Evolutionary conservation across 2,113 vertebrate genomes (phyloP).

Genomic region (Tinamus guttatus): DNA sequence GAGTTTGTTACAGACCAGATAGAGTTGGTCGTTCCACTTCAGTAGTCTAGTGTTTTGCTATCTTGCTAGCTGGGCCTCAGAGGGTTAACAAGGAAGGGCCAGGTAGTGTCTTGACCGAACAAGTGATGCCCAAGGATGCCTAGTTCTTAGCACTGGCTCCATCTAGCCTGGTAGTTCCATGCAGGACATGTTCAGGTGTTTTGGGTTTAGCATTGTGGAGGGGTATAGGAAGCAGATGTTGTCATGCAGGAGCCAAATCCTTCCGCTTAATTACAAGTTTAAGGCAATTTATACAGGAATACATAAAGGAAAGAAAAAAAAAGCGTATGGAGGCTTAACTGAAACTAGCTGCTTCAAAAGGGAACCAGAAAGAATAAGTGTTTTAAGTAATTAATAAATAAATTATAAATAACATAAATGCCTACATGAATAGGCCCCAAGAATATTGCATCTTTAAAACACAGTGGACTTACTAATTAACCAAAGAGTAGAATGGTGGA

Average conservation of each 20-base stretch:
- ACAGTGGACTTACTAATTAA: neutral
- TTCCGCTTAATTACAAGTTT: neutral
- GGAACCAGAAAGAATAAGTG: neutral
- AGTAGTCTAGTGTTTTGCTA: neutral
- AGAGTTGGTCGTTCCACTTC: neutral
- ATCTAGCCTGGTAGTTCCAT: neutral
- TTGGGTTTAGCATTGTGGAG: neutral
- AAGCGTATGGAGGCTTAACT: neutral
- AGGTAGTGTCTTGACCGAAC: neutral
- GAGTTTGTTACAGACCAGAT: neutral
- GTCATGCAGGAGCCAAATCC: neutral
- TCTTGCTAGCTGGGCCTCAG: neutral
- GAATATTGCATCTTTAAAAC: neutral
- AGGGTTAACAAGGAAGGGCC: neutral
- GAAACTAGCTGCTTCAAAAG: constrained; percentile 11
- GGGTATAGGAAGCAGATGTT: neutral
- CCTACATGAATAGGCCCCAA: neutral
- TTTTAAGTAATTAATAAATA: constrained; percentile 43
- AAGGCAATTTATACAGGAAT: neutral
- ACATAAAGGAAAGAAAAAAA: neutral
- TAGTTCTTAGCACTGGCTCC: neutral
- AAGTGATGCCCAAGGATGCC: neutral
- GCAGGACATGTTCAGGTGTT: neutral
- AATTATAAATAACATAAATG: constrained; percentile 14
- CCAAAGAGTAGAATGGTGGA: neutral